These are phyloP conservation scores for Cosmia trapezina DNA, from an alignment of 2,888 invertebrate species.

Conservation along the genomic window DNA sequence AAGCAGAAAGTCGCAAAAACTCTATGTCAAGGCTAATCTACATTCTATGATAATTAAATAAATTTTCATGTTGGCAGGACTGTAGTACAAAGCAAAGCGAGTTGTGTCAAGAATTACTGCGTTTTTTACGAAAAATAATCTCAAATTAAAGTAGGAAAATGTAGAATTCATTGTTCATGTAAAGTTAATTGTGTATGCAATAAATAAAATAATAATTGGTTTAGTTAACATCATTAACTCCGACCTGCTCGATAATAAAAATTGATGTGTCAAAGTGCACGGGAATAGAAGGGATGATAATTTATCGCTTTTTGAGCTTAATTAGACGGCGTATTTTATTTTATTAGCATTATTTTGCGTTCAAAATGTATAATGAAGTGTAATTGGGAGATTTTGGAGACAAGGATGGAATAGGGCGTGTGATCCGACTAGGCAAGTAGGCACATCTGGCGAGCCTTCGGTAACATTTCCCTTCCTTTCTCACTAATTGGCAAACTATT, in stretches of 20 bases:
- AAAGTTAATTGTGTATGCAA: constrained; percentile 69
- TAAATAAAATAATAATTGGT: constrained; percentile 37
- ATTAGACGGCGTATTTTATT: constrained; percentile 71
- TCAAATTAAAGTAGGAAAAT: constrained; percentile 75
- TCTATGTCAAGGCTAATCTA: constrained; percentile 35
- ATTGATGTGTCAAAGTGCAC: constrained; percentile 85
- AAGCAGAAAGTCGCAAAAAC: neutral
- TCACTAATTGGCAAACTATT: constrained; percentile 73
- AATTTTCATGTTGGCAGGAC: constrained; percentile 73
- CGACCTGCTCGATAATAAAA: constrained; percentile 69
- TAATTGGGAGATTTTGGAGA: constrained; percentile 42
- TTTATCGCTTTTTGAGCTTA: constrained; percentile 77
- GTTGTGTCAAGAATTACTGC: constrained; percentile 86
- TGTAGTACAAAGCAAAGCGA: constrained; percentile 87
- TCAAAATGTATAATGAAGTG: constrained; percentile 47
- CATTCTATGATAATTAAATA: constrained; percentile 50
- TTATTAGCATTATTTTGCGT: constrained; percentile 62
- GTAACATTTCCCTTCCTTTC: constrained; percentile 74
- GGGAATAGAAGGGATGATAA: constrained; percentile 80
- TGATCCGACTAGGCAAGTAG: constrained; percentile 75
- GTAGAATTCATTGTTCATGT: constrained; percentile 71
- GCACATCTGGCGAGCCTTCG: constrained; percentile 80
- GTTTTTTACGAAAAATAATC: constrained; percentile 80
- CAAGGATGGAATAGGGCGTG: constrained; percentile 72
- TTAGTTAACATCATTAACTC: constrained; percentile 35